Evolutionary conservation across 2,797 vertebrate species (phyloP), one percentile per base, ranked within the genome.

Genomic region (Caiman crocodilus): DNA sequence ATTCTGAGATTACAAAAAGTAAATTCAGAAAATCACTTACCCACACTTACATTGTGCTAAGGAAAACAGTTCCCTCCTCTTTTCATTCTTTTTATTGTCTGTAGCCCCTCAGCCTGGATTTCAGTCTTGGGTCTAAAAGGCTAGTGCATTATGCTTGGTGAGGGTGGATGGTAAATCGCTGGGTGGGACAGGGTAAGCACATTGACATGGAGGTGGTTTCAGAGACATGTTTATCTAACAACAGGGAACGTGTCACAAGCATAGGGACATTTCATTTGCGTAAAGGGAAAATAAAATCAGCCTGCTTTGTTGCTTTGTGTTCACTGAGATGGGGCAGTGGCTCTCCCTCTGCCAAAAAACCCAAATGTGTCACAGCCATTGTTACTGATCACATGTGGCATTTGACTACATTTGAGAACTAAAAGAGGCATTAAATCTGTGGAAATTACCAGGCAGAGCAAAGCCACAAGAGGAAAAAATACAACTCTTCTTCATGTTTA

Each of bases 371-470:
- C 2, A 0, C 7, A 4, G 17, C 25, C 0, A 2, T 64, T 64
- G 82, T 74, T 81, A 57, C 57, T 32, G 25, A 76, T 69, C 69
- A 85, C 10, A 18, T 26, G 14, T 84, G 64, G 15, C 35, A 6
- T 50, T 76, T 96, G 96, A 97, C 94, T 97, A 96, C 97, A 96
- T 78, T 88, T 0, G 92, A 96, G 92, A 97, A 78, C 32, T 17
- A 88, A 82, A 89, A 28, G 28, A 57, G 69, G 60, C 85, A 92
- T 77, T 87, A 95, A 97, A 96, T 60, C 76, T 96, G 93, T 95
- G 90, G 95, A 95, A 97, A 95, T 95, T 89, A 88, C 64, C 91
- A 93, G 78, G 94, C 50, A 73, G 92, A 59, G 90, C 18, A 77
- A 95, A 95, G 94, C 26, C 67, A 60, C 50, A 0, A 1, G 67